Evolutionary conservation across 2,113 vertebrate species (phyloP), one percentile per base, ranked within the genome.

Genomic region (Lepus americanus): DNA sequence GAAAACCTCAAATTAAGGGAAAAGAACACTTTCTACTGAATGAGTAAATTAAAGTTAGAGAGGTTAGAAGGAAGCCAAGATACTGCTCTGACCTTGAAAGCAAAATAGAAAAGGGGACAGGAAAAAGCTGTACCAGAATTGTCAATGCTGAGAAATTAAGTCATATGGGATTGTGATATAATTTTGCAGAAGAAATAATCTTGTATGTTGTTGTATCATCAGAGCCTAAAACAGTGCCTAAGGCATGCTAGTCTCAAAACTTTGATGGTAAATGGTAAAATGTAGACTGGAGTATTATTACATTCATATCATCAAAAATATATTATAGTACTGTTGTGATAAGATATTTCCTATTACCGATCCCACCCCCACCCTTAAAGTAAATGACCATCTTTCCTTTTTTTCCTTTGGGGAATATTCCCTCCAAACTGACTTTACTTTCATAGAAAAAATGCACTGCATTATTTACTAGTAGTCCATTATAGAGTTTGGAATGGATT

Each of bases 1-100:
- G 53, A 73, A 97, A 94, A 25, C 36, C 16, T n/a, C 77, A 88
- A 72, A 80, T 72, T 59, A 88, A 29, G 19, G 44, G 14, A 49
- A 92, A 82, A 73, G 22, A 16, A 72, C 33, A 73, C 19, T 81
- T 74, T 76, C 83, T 78, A 90, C 14, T 33, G n/a, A 95, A 7
- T 17, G 23, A 74, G 66, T 61, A 87, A 85, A 72, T 72, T 74
- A 69, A 73, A 82, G 1, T 78, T 51, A 33, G 55, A 44, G 11
- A 78, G 9, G 14, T 59, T 63, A 77, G 5, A 20, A 33, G 19
- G 39, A 73, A 69, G 73, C 0, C 2, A 67, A 89, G 19, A 67
- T 22, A 63, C 2, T 39, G 6, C 3, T 49, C 5, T 63, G 63
- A 70, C 20, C 23, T 89, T 92, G 51, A 72, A 89, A 70, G 3